Percentiles rank a stretch among this genome's conserved stretches.
These are phyloP conservation scores for Stylophora pistillata DNA, from an alignment of 64 coral and sea anemone genomes.

Conservation along the genomic window DNA sequence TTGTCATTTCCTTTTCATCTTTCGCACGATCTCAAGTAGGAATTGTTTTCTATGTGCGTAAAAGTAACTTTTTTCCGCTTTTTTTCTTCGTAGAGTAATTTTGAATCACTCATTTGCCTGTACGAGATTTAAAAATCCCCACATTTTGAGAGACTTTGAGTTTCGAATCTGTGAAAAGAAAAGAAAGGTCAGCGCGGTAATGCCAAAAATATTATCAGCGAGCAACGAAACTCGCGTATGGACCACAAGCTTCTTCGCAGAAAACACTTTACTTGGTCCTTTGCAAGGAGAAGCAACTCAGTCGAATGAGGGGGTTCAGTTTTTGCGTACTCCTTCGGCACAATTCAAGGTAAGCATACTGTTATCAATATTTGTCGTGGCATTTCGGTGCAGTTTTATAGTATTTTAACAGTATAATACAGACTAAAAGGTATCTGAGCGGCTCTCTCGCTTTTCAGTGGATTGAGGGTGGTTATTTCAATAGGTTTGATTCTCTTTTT, in stretches of 20 bases:
- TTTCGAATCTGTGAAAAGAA: neutral
- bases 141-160: neutral
- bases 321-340: neutral
- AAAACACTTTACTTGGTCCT: constrained; percentile 63
- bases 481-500: neutral
- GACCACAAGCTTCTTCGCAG: neutral
- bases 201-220: constrained; percentile 34
- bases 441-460: neutral
- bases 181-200: neutral
- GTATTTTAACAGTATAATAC: neutral
- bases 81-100: neutral
- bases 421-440: neutral
- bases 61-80: neutral
- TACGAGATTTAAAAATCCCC: neutral
- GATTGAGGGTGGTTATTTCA: neutral
- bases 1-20: neutral
- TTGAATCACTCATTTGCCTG: neutral
- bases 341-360: constrained; percentile 17
- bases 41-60: neutral
- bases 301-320: constrained; percentile 20
- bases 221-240: constrained; percentile 41
- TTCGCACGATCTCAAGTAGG: neutral
- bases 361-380: neutral
- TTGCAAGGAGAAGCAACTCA: constrained; percentile 20
- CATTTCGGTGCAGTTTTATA: neutral